Conservation (phyloP, 2,888 invertebrate species). For the Ichneumon xanthorius region DNA sequence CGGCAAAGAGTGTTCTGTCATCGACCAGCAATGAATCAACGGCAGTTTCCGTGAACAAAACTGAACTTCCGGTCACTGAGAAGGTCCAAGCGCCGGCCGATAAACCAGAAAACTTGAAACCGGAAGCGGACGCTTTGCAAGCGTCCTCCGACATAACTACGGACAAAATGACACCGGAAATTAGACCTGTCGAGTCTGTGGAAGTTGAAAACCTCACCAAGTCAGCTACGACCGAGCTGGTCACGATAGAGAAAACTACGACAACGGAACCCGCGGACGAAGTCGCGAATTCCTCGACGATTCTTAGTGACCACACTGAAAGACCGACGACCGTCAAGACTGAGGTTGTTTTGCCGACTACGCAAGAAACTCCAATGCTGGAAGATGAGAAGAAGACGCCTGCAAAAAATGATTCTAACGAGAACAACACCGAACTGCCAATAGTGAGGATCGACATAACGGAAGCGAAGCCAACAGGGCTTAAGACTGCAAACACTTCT, state of each 20-base stretch:
- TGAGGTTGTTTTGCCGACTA: constrained; percentile 6
- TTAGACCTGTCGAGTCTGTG: constrained; percentile 3
- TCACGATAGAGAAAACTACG: constrained; percentile 15
- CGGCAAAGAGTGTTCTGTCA: constrained; percentile 14
- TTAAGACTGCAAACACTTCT: constrained; percentile 55
- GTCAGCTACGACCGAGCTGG: neutral
- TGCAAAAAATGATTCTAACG: constrained; percentile 12
- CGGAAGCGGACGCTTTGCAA: constrained; percentile 23
- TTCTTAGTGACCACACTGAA: constrained; percentile 1
- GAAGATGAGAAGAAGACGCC: constrained; percentile 33
- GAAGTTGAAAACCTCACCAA: constrained; percentile 19
- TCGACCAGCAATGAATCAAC: constrained; percentile 64
- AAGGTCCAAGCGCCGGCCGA: constrained; percentile 2
- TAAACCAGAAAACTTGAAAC: constrained; percentile 12
- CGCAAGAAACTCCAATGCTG: neutral
- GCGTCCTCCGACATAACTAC: constrained; percentile 26
- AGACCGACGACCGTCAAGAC: constrained; percentile 21
- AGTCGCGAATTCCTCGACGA: neutral
- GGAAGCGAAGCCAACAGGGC: constrained; percentile 60
- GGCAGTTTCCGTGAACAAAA: constrained; percentile 55
- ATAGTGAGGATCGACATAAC: constrained; percentile 75
- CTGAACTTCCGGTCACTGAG: constrained; percentile 24
- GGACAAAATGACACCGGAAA: constrained; percentile 34
- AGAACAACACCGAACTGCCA: constrained; percentile 69
- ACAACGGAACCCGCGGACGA: constrained; percentile 16